These are phyloP conservation scores for Amphipyra berbera DNA, from an alignment of 2,888 invertebrate species.

Conservation along the genomic window DNA sequence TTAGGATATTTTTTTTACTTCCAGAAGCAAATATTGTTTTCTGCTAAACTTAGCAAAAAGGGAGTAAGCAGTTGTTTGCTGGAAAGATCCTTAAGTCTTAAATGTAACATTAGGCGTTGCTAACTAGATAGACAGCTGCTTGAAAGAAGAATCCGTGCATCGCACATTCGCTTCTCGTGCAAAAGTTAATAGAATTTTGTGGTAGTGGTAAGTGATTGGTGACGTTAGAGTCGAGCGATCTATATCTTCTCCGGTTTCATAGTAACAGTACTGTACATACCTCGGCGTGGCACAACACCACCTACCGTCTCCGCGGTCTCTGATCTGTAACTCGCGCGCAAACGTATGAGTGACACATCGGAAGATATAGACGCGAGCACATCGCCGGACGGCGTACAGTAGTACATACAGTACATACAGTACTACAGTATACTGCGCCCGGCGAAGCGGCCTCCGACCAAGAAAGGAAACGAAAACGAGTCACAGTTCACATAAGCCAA, in stretches of 20 bases:
- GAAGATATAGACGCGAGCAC: constrained; percentile 87
- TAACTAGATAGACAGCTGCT: constrained; percentile 89
- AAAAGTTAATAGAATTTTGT: constrained; percentile 85
- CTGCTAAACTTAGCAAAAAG: constrained; percentile 40
- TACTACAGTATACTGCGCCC: constrained; percentile 58
- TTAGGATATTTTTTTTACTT: constrained; percentile 2
- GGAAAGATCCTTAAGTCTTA: constrained; percentile 84
- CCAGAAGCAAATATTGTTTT: constrained; percentile 34
- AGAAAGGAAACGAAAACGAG: constrained; percentile 90
- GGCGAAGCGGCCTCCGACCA: constrained; percentile 82
- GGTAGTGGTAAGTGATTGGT: constrained; percentile 85
- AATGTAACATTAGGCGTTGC: constrained; percentile 87
- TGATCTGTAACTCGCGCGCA: constrained; percentile 68
- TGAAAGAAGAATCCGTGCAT: constrained; percentile 89
- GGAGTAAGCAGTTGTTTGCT: constrained; percentile 60
- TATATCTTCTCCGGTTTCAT: constrained; percentile 81
- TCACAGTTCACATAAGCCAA: constrained; percentile 90
- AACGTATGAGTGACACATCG: constrained; percentile 61
- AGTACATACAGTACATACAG: constrained; percentile 3
- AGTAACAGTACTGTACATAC: constrained; percentile 67
- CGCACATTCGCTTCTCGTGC: constrained; percentile 90
- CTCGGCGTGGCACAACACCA: constrained; percentile 64
- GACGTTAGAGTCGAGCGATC: constrained; percentile 83
- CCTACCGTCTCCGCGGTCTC: constrained; percentile 62
- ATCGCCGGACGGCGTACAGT: constrained; percentile 74